Evolutionary conservation across 2,797 vertebrate species (phyloP), one percentile per base, ranked within the genome.

Genomic region (Hoplostethus atlanticus): DNA sequence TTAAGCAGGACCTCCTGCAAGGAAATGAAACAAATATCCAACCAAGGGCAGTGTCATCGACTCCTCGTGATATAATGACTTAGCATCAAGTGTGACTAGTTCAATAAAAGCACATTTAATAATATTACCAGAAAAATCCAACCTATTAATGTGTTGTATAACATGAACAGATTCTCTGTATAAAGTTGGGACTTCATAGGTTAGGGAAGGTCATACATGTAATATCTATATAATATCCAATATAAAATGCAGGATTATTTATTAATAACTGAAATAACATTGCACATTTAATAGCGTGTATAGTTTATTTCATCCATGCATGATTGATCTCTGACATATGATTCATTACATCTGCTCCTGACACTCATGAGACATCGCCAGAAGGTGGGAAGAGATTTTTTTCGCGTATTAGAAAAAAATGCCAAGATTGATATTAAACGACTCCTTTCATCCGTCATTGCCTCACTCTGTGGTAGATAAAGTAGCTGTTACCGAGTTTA

Each of bases 1-100:
- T 71, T 73, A 64, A 79, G 68, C 17, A n/a, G 17, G 17, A 54
- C 50, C 31, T 63, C 68, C 8, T 47, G 57, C 76, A 74, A 67
- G 59, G 50, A 34, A 66, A 58, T 28, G 51, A 55, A 76, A 69
- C 58, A 57, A 57, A 84, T 60, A 54, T 64, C 17, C 31, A 60
- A 30, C 47, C 47, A 47, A 28, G 52, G 31, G 1, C 2, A 25
- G 42, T 15, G 11, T 50, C 38, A 47, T 30, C 3, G 71, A 30
- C 17, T 57, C 4, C 42, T 64, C 8, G 48, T 11, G 44, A 42
- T 48, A 16, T 30, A 55, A 47, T 40, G 40, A 67, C 44, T 51
- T 6, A 28, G 28, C 28, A 21, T 21, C 21, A 28, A 28, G 28
- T 28, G 28, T 2, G 28, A 28, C 28, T 28, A 28, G 2, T 28